Conservation (phyloP, 2,888 invertebrate genomes). For the Zhuqinia jingwanae region DNA sequence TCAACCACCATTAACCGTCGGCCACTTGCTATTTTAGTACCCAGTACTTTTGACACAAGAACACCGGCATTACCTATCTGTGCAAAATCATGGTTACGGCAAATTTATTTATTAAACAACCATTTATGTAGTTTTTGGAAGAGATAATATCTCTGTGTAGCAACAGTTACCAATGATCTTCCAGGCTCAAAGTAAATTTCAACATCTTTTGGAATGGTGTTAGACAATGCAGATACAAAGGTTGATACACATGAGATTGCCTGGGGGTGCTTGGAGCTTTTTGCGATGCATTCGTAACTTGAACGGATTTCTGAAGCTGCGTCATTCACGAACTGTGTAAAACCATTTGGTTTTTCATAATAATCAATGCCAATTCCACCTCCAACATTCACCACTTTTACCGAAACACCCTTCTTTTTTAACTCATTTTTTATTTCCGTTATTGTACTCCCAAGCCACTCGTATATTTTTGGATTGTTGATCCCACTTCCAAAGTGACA, state of each 20-base stretch:
- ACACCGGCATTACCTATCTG: slow-evolving; percentile 78
- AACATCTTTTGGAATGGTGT: slow-evolving; percentile 77
- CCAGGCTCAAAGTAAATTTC: slow-evolving; percentile 81
- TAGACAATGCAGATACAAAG: slow-evolving; percentile 76
- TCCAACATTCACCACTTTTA: slow-evolving; percentile 80
- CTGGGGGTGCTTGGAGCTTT: background rate
- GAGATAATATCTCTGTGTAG: too few relatives aligned
- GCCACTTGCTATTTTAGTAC: slow-evolving; percentile 80
- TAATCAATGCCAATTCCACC: slow-evolving; percentile 81
- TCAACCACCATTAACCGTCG: slow-evolving; percentile 80
- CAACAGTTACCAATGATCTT: slow-evolving; percentile 81
- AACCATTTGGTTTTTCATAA: slow-evolving; percentile 76
- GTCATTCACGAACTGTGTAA: background rate
- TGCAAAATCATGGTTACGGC: too few relatives aligned
- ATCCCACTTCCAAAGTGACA: slow-evolving; percentile 77
- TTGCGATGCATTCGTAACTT: background rate
- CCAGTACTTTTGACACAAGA: slow-evolving; percentile 80
- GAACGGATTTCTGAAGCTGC: background rate
- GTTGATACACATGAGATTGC: slow-evolving; percentile 59
- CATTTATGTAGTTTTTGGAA: too few relatives aligned
- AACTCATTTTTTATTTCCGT: slow-evolving; percentile 74
- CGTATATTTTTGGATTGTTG: slow-evolving; percentile 77
- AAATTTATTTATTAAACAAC: too few relatives aligned
- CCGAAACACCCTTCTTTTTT: slow-evolving; percentile 54
- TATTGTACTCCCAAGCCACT: slow-evolving; percentile 79